A percentile compares a stretch with the other conserved stretches of the same genome.
phyloP scores from a whole-genome alignment of 2,888 invertebrate genomes.

The Drosophila parthenogenetica region DNA sequence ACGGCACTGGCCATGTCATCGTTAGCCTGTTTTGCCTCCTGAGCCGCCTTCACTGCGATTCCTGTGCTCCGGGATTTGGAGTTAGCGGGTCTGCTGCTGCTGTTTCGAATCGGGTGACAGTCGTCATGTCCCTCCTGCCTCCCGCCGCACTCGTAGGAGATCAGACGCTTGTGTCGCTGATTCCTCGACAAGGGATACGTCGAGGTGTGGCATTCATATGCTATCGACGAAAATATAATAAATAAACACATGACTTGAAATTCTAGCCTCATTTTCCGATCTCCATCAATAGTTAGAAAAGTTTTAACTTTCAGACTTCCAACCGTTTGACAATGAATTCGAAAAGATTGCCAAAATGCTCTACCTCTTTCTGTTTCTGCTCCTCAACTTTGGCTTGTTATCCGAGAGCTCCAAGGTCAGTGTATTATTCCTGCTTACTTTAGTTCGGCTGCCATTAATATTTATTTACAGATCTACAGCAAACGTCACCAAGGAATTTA shows the following conservation, averaged over 20 bases:
- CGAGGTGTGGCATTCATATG: conserved; percentile 13
- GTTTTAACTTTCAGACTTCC: conserved; percentile 5
- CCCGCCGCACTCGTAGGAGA: background rate
- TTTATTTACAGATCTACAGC: conserved; percentile 23
- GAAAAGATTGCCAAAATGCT: conserved; percentile 39
- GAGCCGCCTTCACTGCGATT: conserved; percentile 90
- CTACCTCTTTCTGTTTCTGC: conserved; percentile 36
- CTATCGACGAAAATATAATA: conserved; percentile 25
- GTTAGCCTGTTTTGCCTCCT: conserved; percentile 86
- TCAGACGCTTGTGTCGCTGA: background rate
- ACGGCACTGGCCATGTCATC: conserved; percentile 88
- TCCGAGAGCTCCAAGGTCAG: conserved; percentile 41
- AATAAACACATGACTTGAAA: conserved; percentile 48
- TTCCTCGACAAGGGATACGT: background rate
- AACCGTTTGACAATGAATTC: conserved; percentile 27
- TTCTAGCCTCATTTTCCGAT: conserved; percentile 58
- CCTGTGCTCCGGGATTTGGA: conserved; percentile 80
- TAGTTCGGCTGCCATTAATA: background rate
- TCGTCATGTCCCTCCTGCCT: too few relatives aligned
- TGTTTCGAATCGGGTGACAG: background rate
- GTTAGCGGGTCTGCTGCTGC: background rate
- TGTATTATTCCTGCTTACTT: rapidly evolving
- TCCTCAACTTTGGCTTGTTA: conserved; percentile 29
- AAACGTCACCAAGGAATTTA: conserved; percentile 31
- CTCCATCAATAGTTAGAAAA: background rate